Percentiles rank a stretch among this genome's conserved stretches.
These are phyloP conservation scores for Entomobrya proxima DNA, from an alignment of 2,888 invertebrate species.

Conservation along the genomic window DNA sequence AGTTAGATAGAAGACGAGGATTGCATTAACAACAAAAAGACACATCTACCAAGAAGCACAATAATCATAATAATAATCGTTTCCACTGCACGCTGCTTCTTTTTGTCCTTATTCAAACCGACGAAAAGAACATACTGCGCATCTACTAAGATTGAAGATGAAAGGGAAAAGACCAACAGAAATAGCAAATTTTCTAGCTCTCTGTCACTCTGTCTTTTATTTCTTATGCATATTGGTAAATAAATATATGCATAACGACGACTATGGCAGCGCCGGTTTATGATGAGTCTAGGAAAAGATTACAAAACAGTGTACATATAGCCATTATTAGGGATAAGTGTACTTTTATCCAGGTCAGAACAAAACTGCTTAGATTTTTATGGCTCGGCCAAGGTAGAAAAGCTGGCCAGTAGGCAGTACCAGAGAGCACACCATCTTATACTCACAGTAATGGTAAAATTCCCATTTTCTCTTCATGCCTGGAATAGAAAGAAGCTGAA, in stretches of 20 bases:
- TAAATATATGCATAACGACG: neutral
- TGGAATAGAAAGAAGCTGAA: constrained; percentile 50
- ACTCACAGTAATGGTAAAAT: constrained; percentile 10
- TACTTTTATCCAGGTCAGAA: too few relatives aligned
- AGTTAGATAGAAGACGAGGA: neutral
- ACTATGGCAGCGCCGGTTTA: neutral
- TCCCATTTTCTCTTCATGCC: constrained; percentile 55
- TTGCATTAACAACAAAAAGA: constrained; percentile 23
- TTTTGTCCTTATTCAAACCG: neutral
- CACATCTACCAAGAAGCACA: neutral
- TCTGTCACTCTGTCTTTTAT: too few relatives aligned
- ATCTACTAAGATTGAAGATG: neutral
- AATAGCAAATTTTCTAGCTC: neutral
- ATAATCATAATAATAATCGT: constrained; percentile 34
- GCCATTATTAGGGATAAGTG: too few relatives aligned
- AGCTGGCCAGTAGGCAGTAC: neutral
- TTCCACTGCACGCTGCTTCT: constrained; percentile 2
- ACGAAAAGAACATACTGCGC: neutral
- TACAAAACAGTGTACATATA: too few relatives aligned
- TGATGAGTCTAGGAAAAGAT: too few relatives aligned
- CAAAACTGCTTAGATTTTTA: neutral
- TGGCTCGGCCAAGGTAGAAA: too few relatives aligned
- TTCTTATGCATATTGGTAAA: constrained; percentile 15
- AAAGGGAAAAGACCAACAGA: constrained; percentile 15
- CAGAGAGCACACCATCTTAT: neutral